Evolutionary conservation across 1,140 invertebrate species (phyloP).

Genomic region (Sinonovacula constricta): DNA sequence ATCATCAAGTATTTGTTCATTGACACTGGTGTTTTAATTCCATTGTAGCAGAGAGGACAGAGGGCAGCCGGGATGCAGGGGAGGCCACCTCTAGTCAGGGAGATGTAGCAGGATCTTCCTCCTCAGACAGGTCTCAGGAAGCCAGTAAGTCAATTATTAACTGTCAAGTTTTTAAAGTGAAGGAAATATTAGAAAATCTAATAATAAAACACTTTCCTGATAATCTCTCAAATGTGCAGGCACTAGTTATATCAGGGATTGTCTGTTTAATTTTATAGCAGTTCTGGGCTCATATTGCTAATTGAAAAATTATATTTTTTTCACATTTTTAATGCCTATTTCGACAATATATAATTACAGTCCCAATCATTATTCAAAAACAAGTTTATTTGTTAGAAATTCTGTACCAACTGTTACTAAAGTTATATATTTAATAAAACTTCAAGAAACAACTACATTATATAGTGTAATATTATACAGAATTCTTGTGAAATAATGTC

Average conservation of each 20-base stretch:
- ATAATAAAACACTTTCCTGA: neutral
- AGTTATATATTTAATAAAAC: no score
- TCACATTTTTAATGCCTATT: neutral
- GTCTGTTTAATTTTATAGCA: neutral
- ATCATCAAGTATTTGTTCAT: neutral
- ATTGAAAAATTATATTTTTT: neutral
- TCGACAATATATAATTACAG: no score
- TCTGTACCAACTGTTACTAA: no score
- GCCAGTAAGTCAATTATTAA: neutral
- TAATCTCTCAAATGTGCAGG: neutral
- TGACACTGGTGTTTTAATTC: neutral
- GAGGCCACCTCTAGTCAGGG: neutral
- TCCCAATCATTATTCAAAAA: no score
- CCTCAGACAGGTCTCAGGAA: slow-evolving; percentile 24
- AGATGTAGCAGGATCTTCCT: neutral
- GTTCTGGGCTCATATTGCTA: neutral
- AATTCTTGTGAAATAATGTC: neutral
- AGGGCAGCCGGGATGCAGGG: neutral
- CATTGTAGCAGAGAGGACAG: neutral
- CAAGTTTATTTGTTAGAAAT: no score
- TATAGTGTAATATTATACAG: no score
- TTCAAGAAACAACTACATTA: no score
- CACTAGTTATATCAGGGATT: neutral
- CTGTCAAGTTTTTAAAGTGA: neutral
- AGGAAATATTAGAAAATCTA: neutral